Evolutionary conservation across 2,888 invertebrate species (phyloP), one percentile per base, ranked within the genome.

Genomic region (Aquatica leii): DNA sequence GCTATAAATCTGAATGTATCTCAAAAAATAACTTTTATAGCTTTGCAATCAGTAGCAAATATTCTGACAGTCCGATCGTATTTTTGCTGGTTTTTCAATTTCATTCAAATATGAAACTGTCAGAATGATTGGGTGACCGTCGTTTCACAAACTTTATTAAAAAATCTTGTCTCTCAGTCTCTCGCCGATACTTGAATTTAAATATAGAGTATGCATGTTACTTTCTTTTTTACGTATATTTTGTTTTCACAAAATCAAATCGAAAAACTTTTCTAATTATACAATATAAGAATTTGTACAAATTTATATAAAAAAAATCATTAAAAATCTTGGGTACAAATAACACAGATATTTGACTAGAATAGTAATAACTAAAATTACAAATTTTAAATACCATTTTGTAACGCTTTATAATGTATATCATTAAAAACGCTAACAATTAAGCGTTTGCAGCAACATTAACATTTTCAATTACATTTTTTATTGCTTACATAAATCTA

Each of bases 1-100:
- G 51, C 95, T 87, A 80, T 95, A 95, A 1, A 95, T 96, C 82
- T 95, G 95, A 81, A 94, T 95, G 84, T 95, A 94, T 62, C 94
- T 86, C 49, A 93, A 94, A 53, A 95, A 85, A 79, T 95, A 95
- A 72, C 93, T 93, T 9, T 61, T 61, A 57, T 48, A 58, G 60
- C 46, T 52, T 41, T 57, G 65, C 60, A 65, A 65, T 65, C 61
- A 65, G 59, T 68, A 68, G 69, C 69, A 65, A 65, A 61, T 65
- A 63, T 63, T 59, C 55, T 70, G 72, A 72, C 70, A 68, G 59
- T 57, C 66, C 59, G 61, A 59, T 66, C 66, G 68, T 65, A 63
- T 66, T 67, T 72, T 69, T 70, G 67, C 70, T 67, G 70, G 67
- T 67, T 69, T 67, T 65, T 64, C 66, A 62, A 64, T 61, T 65